These are phyloP conservation scores for Otis tarda DNA, from an alignment of 2,113 vertebrate genomes.

Conservation along the genomic window DNA sequence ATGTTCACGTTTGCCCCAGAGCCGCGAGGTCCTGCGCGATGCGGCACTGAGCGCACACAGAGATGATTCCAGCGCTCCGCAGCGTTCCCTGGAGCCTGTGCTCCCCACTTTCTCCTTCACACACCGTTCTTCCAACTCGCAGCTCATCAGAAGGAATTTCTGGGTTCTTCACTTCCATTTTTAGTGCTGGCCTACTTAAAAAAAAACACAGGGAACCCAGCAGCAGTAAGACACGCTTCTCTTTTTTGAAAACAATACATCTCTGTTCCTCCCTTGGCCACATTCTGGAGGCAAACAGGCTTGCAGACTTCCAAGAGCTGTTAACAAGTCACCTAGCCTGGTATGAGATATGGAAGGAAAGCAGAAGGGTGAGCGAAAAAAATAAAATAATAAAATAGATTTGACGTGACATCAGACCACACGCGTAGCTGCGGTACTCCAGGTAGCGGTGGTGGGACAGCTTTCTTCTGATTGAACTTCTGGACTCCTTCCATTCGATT, in stretches of 20 bases:
- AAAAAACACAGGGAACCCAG: neutral
- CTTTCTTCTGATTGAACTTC: neutral
- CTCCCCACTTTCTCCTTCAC: neutral
- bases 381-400: neutral
- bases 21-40: fast-evolving
- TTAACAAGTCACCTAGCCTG: neutral
- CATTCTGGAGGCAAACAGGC: neutral
- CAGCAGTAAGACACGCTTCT: neutral
- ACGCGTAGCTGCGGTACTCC: fast-evolving
- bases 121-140: neutral
- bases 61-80: neutral
- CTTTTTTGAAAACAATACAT: neutral
- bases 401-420: neutral
- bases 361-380: neutral
- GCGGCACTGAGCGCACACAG: neutral
- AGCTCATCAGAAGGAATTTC: conserved; percentile 15
- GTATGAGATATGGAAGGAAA: neutral
- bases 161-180: neutral
- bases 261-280: neutral
- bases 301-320: neutral
- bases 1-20: neutral
- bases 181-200: conserved; percentile 20
- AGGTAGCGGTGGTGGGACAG: neutral
- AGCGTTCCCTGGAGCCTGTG: neutral
- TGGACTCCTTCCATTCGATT: neutral